These are phyloP conservation scores for Agonopterix subpropinquella DNA, from an alignment of 2,888 invertebrate species.

Conservation along the genomic window DNA sequence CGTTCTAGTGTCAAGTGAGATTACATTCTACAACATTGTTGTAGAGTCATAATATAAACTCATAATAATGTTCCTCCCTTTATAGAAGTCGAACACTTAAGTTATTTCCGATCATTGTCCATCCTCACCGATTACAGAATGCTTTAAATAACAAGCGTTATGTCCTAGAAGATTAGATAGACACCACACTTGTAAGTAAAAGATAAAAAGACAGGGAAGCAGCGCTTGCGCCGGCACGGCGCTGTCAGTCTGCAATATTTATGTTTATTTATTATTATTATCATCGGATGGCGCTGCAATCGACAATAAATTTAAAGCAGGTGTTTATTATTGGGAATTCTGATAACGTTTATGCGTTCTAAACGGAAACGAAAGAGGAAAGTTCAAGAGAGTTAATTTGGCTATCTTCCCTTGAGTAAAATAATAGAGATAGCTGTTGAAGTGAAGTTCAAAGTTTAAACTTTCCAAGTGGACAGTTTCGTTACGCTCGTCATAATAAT, in stretches of 20 bases:
- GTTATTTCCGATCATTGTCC: slow-evolving; percentile 4
- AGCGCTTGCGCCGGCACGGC: slow-evolving; percentile 6
- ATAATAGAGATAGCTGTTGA: too few relatives aligned
- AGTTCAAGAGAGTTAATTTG: slow-evolving; percentile 15
- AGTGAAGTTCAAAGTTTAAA: too few relatives aligned
- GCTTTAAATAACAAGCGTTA: slow-evolving; percentile 20
- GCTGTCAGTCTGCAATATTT: slow-evolving; percentile 18
- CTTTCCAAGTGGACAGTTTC: too few relatives aligned
- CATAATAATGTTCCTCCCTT: too few relatives aligned
- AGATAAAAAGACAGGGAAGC: slow-evolving; percentile 14
- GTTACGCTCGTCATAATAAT: too few relatives aligned
- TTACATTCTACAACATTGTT: too few relatives aligned
- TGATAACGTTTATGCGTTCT: slow-evolving; percentile 16
- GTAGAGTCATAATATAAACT: too few relatives aligned
- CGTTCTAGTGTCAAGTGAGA: too few relatives aligned
- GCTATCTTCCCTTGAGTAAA: neutral
- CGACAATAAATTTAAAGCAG: slow-evolving; percentile 42
- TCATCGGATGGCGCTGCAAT: slow-evolving; percentile 20
- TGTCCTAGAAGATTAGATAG: slow-evolving; percentile 15
- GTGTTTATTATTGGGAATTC: slow-evolving; percentile 22
- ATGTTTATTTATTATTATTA: slow-evolving; percentile 34
- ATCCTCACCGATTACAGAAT: slow-evolving; percentile 19
- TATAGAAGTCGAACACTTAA: too few relatives aligned
- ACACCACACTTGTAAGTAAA: slow-evolving; percentile 5
- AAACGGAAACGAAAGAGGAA: slow-evolving; percentile 21